Evolutionary conservation across 2,888 invertebrate species (phyloP).

Genomic region (Ptilodon capucinus): DNA sequence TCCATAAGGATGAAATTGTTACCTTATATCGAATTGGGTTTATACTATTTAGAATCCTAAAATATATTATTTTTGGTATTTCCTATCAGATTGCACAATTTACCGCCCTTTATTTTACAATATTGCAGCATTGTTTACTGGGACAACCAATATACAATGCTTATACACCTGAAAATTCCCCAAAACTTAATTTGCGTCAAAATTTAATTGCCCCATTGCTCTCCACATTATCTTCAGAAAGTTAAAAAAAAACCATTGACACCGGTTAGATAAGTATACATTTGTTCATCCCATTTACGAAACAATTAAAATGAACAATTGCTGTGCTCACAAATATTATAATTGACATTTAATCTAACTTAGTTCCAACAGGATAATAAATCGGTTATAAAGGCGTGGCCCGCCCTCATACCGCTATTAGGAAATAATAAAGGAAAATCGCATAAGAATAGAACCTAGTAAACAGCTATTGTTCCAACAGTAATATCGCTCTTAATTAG

Average conservation of each 20-base stretch:
- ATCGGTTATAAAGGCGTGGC: not conserved
- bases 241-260: no score
- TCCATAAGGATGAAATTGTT: not conserved
- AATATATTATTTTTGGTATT: not conserved
- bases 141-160: no score
- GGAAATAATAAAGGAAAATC: slow-evolving; percentile 11
- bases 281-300: no score
- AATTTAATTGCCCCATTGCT: not conserved
- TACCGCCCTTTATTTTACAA: not conserved
- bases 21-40: not conserved
- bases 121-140: no score
- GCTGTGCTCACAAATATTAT: no score
- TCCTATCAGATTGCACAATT: not conserved
- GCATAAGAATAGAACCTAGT: not conserved
- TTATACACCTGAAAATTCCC: not conserved
- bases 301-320: no score
- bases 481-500: not conserved
- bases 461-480: not conserved
- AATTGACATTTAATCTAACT: no score
- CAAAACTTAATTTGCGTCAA: not conserved
- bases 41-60: no score
- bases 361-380: no score
- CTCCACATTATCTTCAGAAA: no score
- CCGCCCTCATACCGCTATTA: not conserved
- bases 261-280: no score